Evolutionary conservation across 2,113 vertebrate genomes (phyloP).

Genomic region (Aramus guarauna): DNA sequence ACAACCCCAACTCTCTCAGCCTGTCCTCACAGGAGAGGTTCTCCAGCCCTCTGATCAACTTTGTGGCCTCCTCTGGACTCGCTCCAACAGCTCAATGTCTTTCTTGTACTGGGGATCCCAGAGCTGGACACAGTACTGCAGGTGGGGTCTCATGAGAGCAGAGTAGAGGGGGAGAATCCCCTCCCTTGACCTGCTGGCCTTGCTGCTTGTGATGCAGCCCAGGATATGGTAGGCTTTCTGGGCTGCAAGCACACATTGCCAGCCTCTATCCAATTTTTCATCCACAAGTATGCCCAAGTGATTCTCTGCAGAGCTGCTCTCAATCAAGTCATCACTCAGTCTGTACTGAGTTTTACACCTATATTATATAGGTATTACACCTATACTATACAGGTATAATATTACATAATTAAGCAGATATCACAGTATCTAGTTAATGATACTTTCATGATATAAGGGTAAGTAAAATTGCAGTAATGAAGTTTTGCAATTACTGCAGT

Average conservation of each 20-base stretch:
- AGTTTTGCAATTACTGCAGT: neutral
- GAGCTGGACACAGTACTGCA: neutral
- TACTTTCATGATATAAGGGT: neutral
- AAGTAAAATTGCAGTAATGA: neutral
- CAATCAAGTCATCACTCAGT: neutral
- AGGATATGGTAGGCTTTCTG: neutral
- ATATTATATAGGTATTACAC: neutral
- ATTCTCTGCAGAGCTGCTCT: neutral
- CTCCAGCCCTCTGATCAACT: neutral
- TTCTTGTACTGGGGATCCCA: neutral
- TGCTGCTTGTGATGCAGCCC: neutral
- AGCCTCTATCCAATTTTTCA: neutral
- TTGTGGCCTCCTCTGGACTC: neutral
- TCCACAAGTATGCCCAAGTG: neutral
- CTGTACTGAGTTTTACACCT: neutral
- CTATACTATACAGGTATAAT: neutral
- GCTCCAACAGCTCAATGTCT: neutral
- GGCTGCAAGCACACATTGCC: neutral
- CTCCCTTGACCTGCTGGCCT: neutral
- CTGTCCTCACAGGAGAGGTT: neutral
- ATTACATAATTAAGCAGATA: neutral
- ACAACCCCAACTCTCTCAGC: neutral
- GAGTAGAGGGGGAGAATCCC: neutral
- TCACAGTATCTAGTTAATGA: neutral
- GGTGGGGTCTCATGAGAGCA: neutral